Evolutionary conservation across 2,888 invertebrate genomes (phyloP).

Genomic region (Nematopogon swammerdamellus): DNA sequence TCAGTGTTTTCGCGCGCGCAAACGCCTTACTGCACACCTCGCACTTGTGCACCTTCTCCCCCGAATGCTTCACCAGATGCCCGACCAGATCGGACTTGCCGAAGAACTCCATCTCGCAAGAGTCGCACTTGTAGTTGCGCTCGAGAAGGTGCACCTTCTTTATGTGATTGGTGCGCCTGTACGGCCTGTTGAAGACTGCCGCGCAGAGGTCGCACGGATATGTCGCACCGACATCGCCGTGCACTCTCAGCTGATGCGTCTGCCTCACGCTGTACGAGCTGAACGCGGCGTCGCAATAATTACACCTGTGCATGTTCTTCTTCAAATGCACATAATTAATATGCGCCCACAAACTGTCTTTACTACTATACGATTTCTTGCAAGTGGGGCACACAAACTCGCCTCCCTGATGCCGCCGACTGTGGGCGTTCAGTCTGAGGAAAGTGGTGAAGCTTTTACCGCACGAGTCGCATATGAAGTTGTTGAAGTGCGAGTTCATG

Average conservation of each 20-base stretch:
- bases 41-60: background rate
- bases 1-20: constrained; percentile 11
- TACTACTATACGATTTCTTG: constrained; percentile 10
- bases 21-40: background rate
- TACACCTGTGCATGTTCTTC: constrained; percentile 16
- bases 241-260: background rate
- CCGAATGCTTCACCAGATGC: background rate
- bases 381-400: constrained; percentile 15
- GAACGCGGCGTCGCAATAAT: constrained; percentile 16
- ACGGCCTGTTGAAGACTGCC: constrained; percentile 38
- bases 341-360: constrained; percentile 13
- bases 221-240: background rate
- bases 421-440: background rate
- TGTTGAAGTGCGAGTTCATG: constrained; percentile 39
- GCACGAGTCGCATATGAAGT: constrained; percentile 36
- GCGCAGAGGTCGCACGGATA: constrained; percentile 35
- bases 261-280: background rate
- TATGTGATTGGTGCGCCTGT: constrained; percentile 36
- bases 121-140: constrained; percentile 5
- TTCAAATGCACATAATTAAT: constrained; percentile 16
- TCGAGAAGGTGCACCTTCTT: constrained; percentile 33
- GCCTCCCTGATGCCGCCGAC: constrained; percentile 14
- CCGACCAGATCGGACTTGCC: constrained; percentile 40
- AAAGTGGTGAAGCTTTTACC: constrained; percentile 25
- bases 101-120: constrained; percentile 8